These are phyloP conservation scores for Meloidogyne floridensis DNA, from an alignment of 1,140 invertebrate genomes.

Conservation along the genomic window DNA sequence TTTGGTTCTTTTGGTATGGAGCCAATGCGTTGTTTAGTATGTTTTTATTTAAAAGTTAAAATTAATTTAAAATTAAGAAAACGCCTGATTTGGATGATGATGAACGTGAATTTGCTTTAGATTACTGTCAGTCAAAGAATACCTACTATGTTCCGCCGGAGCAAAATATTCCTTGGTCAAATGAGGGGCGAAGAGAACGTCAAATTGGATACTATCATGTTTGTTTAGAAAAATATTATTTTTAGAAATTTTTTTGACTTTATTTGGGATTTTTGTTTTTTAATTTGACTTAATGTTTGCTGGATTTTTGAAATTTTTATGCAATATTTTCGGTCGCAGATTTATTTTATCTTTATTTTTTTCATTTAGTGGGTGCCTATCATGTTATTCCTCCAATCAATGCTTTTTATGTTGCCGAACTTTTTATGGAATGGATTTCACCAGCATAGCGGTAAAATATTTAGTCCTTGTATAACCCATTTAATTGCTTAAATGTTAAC, in stretches of 20 bases:
- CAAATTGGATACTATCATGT: slow-evolving; percentile 55
- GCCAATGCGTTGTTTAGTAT: slow-evolving; percentile 28
- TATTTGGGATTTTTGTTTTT: too few relatives aligned
- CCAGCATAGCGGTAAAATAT: slow-evolving; percentile 5
- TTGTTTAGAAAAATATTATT: neutral
- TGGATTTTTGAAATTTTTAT: too few relatives aligned
- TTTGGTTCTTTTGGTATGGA: slow-evolving; percentile 17
- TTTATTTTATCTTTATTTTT: too few relatives aligned
- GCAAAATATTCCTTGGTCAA: slow-evolving; percentile 44
- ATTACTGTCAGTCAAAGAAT: slow-evolving; percentile 54
- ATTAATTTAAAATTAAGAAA: neutral
- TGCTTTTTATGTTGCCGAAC: slow-evolving; percentile 24
- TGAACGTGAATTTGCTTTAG: slow-evolving; percentile 20
- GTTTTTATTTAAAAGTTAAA: slow-evolving; percentile 15
- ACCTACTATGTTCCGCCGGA: slow-evolving; percentile 54
- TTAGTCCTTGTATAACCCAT: neutral
- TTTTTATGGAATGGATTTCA: slow-evolving; percentile 21
- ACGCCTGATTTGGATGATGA: slow-evolving; percentile 23
- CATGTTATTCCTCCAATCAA: slow-evolving; percentile 25
- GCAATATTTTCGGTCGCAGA: too few relatives aligned
- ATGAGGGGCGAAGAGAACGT: slow-evolving; percentile 38
- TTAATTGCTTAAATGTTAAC: neutral
- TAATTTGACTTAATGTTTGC: too few relatives aligned
- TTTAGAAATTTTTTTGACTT: too few relatives aligned
- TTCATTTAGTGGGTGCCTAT: slow-evolving; percentile 32